Conservation (phyloP, 2,888 invertebrate genomes). For the Entomobrya multifasciata region DNA sequence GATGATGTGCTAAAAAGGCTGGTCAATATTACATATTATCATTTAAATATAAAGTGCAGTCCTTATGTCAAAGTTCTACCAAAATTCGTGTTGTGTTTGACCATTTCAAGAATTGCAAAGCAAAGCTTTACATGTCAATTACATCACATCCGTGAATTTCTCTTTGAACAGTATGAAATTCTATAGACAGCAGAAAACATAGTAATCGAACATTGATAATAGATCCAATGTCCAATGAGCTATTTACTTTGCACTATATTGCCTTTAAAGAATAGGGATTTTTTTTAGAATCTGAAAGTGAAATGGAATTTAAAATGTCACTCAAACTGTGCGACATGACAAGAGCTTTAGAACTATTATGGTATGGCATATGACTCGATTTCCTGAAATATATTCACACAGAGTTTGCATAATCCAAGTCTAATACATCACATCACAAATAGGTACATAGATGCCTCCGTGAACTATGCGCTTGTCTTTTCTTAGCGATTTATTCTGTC, state of each 20-base stretch:
- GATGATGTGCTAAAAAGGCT: not conserved
- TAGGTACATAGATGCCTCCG: not conserved
- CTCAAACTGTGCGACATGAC: slow-evolving; percentile 36
- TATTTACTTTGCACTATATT: no score
- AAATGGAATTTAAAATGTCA: slow-evolving; percentile 29
- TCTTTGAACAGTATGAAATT: no score
- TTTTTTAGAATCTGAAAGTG: slow-evolving; percentile 3
- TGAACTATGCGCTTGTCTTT: not conserved
- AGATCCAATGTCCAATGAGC: no score
- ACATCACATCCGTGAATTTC: not conserved
- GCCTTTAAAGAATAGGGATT: no score
- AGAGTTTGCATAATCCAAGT: not conserved
- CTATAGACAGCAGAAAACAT: no score
- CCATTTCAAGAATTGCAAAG: no score
- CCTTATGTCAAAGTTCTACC: no score
- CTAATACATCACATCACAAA: no score
- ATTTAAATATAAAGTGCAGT: no score
- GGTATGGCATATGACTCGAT: slow-evolving; percentile 19
- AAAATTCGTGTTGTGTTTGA: no score
- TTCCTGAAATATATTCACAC: slow-evolving; percentile 7
- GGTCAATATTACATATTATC: not conserved
- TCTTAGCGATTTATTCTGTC: slow-evolving; percentile 36
- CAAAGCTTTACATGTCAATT: not conserved
- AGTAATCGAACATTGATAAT: no score
- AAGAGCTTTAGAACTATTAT: not conserved